These are phyloP conservation scores for Hemistola chrysoprasaria DNA, from an alignment of 2,888 invertebrate species.

Conservation along the genomic window DNA sequence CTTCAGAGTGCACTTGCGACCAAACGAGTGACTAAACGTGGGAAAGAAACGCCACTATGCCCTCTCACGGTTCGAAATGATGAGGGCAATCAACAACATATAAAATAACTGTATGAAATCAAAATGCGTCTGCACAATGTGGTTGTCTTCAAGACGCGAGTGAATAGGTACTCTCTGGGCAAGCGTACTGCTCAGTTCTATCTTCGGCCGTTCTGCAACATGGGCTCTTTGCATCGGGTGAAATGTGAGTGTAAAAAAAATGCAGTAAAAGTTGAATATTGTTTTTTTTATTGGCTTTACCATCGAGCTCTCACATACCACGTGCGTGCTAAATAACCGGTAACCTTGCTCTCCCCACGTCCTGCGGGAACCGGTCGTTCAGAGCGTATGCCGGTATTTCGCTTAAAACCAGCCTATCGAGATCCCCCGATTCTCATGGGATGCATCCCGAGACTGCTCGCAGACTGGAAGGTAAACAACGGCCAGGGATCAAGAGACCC, in stretches of 20 bases:
- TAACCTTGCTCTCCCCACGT: slow-evolving; percentile 72
- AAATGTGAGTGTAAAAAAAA: too few relatives aligned
- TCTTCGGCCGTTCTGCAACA: too few relatives aligned
- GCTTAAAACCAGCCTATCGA: slow-evolving; percentile 40
- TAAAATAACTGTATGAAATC: slow-evolving; percentile 5
- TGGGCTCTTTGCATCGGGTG: too few relatives aligned
- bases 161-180: too few relatives aligned
- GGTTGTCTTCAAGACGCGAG: too few relatives aligned
- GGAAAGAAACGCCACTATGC: slow-evolving; percentile 22
- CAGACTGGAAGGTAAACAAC: slow-evolving; percentile 39
- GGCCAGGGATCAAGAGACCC: slow-evolving; percentile 34
- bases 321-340: slow-evolving; percentile 62
- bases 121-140: too few relatives aligned
- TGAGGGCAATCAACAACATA: slow-evolving; percentile 11
- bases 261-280: too few relatives aligned
- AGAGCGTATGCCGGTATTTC: slow-evolving; percentile 50
- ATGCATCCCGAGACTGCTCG: slow-evolving; percentile 24
- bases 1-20: slow-evolving; percentile 20
- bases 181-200: too few relatives aligned
- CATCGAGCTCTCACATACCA: slow-evolving; percentile 34
- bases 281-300: too few relatives aligned
- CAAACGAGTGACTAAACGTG: slow-evolving; percentile 22
- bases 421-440: slow-evolving; percentile 36
- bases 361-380: slow-evolving; percentile 66
- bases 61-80: slow-evolving; percentile 13